phyloP scores from a whole-genome alignment of 2,113 vertebrate species.

The Mirounga angustirostris region DNA sequence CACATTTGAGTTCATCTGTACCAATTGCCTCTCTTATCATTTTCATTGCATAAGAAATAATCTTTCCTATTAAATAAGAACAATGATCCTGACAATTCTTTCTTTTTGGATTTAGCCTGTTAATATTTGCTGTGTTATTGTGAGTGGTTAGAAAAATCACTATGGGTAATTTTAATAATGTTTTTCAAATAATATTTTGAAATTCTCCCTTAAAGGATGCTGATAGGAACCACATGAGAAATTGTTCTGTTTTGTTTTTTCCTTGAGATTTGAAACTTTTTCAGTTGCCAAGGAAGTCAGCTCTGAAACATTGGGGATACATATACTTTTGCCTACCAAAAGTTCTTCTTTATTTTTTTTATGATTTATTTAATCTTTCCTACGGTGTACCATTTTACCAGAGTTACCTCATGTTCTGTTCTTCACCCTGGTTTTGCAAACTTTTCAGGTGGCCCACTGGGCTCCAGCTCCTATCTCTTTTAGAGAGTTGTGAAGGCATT shows the following conservation, averaged over 20 bases:
- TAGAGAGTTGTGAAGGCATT: neutral
- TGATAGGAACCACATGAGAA: neutral
- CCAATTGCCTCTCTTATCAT: neutral
- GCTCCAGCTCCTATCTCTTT: neutral
- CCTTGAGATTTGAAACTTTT: neutral
- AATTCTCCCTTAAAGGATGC: neutral
- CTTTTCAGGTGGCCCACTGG: neutral
- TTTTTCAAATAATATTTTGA: neutral
- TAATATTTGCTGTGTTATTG: neutral
- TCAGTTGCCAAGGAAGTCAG: slow-evolving; percentile 22
- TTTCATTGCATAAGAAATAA: neutral
- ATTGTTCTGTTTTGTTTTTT: neutral
- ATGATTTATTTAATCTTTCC: neutral
- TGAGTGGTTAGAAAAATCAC: neutral
- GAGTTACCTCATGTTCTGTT: neutral
- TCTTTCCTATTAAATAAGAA: neutral
- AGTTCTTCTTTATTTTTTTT: neutral
- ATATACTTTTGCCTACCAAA: neutral
- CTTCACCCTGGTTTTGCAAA: neutral
- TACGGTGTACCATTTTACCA: neutral
- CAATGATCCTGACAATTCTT: neutral
- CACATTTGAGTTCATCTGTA: neutral
- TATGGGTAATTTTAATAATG: neutral
- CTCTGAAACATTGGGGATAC: neutral
- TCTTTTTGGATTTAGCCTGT: neutral